A percentile compares a stretch with the other conserved stretches of the same genome.
Evolutionary conservation across 92 coral and sea anemone species (phyloP).

Genomic region (Ricordea florida): DNA sequence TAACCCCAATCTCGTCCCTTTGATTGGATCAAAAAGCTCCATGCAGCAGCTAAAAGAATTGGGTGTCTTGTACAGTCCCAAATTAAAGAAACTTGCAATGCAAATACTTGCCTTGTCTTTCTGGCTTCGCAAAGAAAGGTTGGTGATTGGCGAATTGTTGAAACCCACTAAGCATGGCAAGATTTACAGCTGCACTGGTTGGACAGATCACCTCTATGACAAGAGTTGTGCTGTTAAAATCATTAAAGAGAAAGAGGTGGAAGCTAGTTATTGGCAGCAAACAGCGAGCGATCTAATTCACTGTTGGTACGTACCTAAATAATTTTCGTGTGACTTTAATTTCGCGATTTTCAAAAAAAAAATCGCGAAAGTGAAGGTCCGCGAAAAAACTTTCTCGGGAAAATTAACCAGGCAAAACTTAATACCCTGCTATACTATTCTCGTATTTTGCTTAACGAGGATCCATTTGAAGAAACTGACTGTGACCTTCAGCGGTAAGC

Average conservation of each 20-base stretch:
- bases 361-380: no score
- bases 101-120: conserved; percentile 38
- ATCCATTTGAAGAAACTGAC: no score
- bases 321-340: no score
- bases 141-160: conserved; percentile 20
- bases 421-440: no score
- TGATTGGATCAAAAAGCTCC: background rate
- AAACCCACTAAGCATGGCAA: conserved; percentile 29
- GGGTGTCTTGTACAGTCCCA: conserved; percentile 40
- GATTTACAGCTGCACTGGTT: conserved; percentile 24
- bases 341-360: no score
- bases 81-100: conserved; percentile 37
- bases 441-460: no score
- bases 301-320: conserved; percentile 42
- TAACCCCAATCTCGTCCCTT: conserved; percentile 10
- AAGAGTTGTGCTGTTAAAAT: conserved; percentile 35
- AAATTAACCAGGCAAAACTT: no score
- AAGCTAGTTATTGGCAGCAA: conserved; percentile 42
- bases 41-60: conserved; percentile 5
- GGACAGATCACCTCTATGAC: background rate
- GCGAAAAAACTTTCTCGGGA: no score
- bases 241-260: conserved; percentile 23
- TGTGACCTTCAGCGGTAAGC: no score
- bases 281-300: conserved; percentile 41
- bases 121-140: conserved; percentile 42